Evolutionary conservation across 1,140 invertebrate genomes (phyloP).

Genomic region (Chrysoperla carnea): DNA sequence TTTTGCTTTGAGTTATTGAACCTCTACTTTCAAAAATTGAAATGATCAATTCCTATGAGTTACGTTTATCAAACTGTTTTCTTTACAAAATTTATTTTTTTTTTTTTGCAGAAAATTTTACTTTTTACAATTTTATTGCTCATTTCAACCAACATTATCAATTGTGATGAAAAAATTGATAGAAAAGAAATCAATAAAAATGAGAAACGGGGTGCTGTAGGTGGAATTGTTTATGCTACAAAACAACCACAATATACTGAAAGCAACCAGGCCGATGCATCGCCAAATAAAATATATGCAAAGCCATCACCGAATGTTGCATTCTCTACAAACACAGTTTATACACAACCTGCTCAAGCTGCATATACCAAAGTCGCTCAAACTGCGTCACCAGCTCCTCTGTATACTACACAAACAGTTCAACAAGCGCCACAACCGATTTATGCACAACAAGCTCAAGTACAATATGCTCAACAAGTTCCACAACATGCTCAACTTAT

Average conservation of each 20-base stretch:
- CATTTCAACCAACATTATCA: no score
- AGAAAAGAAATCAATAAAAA: neutral
- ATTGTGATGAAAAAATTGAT: no score
- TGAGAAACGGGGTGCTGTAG: constrained; percentile 2
- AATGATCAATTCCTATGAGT: no score
- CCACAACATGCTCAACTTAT: neutral
- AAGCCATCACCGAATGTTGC: neutral
- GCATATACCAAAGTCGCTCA: neutral
- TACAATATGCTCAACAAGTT: neutral
- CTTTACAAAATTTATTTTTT: no score
- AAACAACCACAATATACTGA: neutral
- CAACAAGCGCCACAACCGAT: neutral
- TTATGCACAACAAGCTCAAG: neutral
- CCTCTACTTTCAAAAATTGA: no score
- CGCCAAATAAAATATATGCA: neutral
- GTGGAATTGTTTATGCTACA: neutral
- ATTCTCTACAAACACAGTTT: neutral
- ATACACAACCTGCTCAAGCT: neutral
- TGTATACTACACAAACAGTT: neutral
- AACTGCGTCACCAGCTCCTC: neutral
- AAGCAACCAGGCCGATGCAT: neutral
- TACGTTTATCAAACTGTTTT: no score
- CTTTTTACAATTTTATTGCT: no score
- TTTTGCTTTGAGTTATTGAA: no score
- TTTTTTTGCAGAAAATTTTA: no score